These are phyloP conservation scores for Eurytoma californica DNA, from an alignment of 2,888 invertebrate species.

Conservation along the genomic window DNA sequence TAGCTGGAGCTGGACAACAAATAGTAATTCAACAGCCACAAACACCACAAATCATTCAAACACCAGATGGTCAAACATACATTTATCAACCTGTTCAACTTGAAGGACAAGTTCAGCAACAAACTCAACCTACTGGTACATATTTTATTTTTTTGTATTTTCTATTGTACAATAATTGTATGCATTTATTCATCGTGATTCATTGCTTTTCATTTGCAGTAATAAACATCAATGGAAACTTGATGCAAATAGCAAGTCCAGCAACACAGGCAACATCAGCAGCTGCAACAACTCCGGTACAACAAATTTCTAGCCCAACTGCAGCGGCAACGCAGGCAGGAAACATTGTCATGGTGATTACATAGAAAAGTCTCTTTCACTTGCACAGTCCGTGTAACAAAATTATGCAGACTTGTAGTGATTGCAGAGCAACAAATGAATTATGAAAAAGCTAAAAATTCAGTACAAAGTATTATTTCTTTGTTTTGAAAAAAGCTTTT, in stretches of 20 bases:
- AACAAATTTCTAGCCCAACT: slow-evolving; percentile 75
- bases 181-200: background rate
- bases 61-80: slow-evolving; percentile 94
- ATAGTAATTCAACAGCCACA: slow-evolving; percentile 81
- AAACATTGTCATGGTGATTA: slow-evolving; percentile 86
- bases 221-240: slow-evolving; percentile 85
- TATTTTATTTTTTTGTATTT: slow-evolving; percentile 3
- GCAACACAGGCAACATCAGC: slow-evolving; percentile 75
- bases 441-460: slow-evolving; percentile 19
- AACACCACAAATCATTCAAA: slow-evolving; percentile 90
- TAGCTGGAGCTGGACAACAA: slow-evolving; percentile 77
- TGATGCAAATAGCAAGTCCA: slow-evolving; percentile 81
- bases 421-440: slow-evolving; percentile 68
- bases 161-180: background rate
- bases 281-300: slow-evolving; percentile 72
- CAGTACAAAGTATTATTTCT: slow-evolving; percentile 15
- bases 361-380: slow-evolving; percentile 68
- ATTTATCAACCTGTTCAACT: slow-evolving; percentile 88
- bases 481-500: slow-evolving; percentile 15
- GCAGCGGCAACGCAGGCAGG: slow-evolving; percentile 75
- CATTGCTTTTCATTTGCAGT: slow-evolving; percentile 74
- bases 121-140: slow-evolving; percentile 79
- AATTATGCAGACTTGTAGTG: slow-evolving; percentile 71
- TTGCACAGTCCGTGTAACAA: slow-evolving; percentile 67
- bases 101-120: slow-evolving; percentile 78